Evolutionary conservation across 2,113 vertebrate genomes (phyloP), one percentile per base, ranked within the genome.

Genomic region (Caloenas nicobarica): DNA sequence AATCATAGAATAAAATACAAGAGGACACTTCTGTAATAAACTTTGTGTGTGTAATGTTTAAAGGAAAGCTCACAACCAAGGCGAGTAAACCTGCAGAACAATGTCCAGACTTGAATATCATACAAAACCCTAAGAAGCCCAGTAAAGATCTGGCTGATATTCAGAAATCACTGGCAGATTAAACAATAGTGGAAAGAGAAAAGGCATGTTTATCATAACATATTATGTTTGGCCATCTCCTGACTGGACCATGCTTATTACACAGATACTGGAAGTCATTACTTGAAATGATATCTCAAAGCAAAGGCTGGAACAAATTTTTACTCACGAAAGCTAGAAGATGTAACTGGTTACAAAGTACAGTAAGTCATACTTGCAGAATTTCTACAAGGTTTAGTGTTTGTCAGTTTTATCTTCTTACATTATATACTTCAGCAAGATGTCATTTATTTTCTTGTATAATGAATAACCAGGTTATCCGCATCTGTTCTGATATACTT

Each of bases 381-480:
- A 80, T 66, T 93, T 94, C 82, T 93, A 74, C 22, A 92, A 80
- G 25, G 21, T 79, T 95, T 96, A 74, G 38, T 89, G 44, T 78
- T 38, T 96, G 28, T 66, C 78, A 78, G 25, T 93, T 97, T 95
- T 96, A 93, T 88, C 89, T 96, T 95, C 42, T 86, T 81, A 34
- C 40, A 61, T 77, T 50, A 83, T 93, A 90, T 88, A 42, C 40
- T 96, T 58, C 26, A 46, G 76, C 42, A 83, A 86, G 81, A 51
- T 96, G 89, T 92, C 28, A 82, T 92, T 97, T 88, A 74, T 93
- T 94, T 97, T 86, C 34, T 95, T 69, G 13, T 89, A 33, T 61
- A 81, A 66, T n/a, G 72, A 81, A 80, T 80, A 86, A 72, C 38
- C 48, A 94, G 28, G 18, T 77, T 91, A 21, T 70, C 53, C 77